Percentiles rank a stretch among this genome's conserved stretches.
These are phyloP conservation scores for Cryptosula pallasiana DNA, from an alignment of 2,888 invertebrate species.

Conservation along the genomic window DNA sequence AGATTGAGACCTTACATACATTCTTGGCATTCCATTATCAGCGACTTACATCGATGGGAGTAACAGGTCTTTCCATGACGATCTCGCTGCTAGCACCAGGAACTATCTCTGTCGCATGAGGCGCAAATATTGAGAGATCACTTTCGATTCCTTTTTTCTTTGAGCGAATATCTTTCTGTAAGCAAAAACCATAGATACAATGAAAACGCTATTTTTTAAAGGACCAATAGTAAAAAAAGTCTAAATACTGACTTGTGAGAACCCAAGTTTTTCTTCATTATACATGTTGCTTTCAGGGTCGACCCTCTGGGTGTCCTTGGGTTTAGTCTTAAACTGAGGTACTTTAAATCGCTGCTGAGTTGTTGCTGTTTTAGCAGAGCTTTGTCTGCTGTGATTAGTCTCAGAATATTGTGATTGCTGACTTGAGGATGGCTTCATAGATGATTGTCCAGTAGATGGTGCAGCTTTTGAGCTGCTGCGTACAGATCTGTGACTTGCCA, in stretches of 20 bases:
- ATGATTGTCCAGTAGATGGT: background rate
- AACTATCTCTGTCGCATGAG: slow-evolving; percentile 1
- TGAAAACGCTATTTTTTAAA: too few species aligned
- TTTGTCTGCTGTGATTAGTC: background rate
- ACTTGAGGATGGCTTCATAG: background rate
- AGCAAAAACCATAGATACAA: too few species aligned
- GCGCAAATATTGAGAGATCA: slow-evolving; percentile 17
- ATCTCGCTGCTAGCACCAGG: slow-evolving; percentile 32
- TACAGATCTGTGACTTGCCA: background rate
- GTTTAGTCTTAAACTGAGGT: slow-evolving; percentile 8
- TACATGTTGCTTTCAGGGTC: slow-evolving; percentile 21
- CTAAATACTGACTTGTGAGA: slow-evolving; percentile 4
- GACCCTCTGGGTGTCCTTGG: background rate
- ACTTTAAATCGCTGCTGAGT: background rate
- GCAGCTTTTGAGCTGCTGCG: background rate
- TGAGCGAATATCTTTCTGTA: slow-evolving; percentile 11
- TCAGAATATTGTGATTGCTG: too few species aligned
- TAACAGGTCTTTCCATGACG: slow-evolving; percentile 42
- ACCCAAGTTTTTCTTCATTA: slow-evolving; percentile 4
- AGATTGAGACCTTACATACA: background rate
- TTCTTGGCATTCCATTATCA: background rate
- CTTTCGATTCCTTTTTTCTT: slow-evolving; percentile 13
- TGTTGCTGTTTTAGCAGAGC: background rate
- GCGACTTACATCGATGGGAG: slow-evolving; percentile 44
- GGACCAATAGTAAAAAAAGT: too few species aligned